These are phyloP conservation scores for Dicentrarchus labrax DNA, from an alignment of 2,113 vertebrate species.

Conservation along the genomic window DNA sequence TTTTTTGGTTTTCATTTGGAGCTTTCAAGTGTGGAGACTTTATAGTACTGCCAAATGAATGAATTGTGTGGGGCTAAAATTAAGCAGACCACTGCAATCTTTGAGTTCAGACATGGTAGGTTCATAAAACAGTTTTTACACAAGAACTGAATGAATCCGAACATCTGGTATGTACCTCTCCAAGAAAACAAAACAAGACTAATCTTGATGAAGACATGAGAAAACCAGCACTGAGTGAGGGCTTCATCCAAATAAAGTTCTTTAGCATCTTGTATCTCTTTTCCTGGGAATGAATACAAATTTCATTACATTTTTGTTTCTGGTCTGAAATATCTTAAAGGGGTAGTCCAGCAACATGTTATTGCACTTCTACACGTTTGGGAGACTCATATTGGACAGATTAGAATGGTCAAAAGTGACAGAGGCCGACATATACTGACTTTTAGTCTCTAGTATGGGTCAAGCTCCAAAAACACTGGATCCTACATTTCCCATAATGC, in stretches of 20 bases:
- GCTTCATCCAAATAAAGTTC: background rate
- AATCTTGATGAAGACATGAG: background rate
- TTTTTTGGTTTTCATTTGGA: background rate
- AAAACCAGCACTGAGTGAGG: background rate
- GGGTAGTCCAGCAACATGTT: too few species aligned
- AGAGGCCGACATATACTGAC: background rate
- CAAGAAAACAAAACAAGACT: background rate
- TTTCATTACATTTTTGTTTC: background rate
- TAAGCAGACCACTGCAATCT: background rate
- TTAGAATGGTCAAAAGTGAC: background rate
- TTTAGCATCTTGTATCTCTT: background rate
- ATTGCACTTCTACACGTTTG: too few species aligned
- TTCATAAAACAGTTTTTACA: background rate
- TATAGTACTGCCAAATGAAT: conserved; percentile 13
- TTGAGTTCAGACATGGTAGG: background rate
- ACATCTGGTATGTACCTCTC: background rate
- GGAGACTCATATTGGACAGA: too few species aligned
- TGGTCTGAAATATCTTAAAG: background rate
- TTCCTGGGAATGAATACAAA: background rate
- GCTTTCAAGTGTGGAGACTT: conserved; percentile 12
- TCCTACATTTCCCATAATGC: background rate
- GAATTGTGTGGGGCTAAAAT: background rate
- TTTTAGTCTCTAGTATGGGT: background rate
- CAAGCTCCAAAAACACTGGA: background rate
- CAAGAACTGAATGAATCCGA: background rate